A percentile compares a stretch with the other conserved stretches of the same genome.
These are phyloP conservation scores for Mongoloraphidia duomilia DNA, from an alignment of 2,888 invertebrate genomes.

Conservation along the genomic window DNA sequence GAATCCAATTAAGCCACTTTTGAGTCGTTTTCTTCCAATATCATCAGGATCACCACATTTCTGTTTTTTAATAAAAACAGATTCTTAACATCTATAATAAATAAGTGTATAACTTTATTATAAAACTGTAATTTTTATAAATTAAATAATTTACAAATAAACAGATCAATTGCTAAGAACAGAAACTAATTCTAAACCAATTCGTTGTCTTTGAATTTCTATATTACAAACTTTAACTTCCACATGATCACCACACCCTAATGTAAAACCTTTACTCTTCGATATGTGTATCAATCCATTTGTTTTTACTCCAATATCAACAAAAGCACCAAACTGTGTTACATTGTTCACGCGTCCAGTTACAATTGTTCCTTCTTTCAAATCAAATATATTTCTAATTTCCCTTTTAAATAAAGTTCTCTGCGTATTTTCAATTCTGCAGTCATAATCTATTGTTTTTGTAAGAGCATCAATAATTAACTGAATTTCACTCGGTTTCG, in stretches of 20 bases:
- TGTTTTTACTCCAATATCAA: conserved; percentile 66
- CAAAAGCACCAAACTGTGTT: conserved; percentile 83
- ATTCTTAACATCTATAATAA: too few species aligned
- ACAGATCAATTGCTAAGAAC: not conserved
- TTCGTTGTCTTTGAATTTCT: conserved; percentile 39
- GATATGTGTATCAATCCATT: conserved; percentile 56
- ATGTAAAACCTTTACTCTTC: conserved; percentile 36
- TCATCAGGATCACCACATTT: too few species aligned
- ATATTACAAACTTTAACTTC: conserved; percentile 46
- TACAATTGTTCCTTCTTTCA: conserved; percentile 43
- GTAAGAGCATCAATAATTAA: conserved; percentile 61
- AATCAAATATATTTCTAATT: conserved; percentile 50
- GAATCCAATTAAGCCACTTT: too few species aligned
- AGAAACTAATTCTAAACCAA: conserved; percentile 24
- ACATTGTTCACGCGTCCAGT: conserved; percentile 70
- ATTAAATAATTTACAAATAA: too few species aligned
- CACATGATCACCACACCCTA: conserved; percentile 54
- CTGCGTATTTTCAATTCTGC: conserved; percentile 48
- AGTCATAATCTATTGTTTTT: conserved; percentile 56
- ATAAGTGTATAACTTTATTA: too few species aligned
- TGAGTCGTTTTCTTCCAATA: too few species aligned
- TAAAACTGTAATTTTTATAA: too few species aligned
- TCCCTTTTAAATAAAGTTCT: conserved; percentile 63
- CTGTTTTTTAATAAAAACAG: too few species aligned
- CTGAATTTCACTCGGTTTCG: conserved; percentile 47